Conservation (phyloP, 2,888 invertebrate genomes). For the Idaea dimidiata region DNA sequence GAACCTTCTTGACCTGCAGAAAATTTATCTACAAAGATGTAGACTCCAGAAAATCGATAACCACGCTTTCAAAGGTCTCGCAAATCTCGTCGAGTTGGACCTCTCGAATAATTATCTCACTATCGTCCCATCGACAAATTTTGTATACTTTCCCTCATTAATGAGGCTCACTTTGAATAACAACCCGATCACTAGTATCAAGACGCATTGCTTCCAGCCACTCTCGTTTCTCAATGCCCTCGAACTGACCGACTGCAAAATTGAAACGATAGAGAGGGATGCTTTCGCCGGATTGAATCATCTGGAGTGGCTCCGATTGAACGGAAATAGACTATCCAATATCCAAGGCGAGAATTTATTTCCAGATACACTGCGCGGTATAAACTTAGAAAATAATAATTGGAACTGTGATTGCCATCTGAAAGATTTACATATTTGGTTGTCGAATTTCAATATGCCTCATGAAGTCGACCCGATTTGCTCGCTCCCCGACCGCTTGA, state of each 20-base stretch:
- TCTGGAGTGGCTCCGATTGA: slow-evolving; percentile 91
- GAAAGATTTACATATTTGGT: slow-evolving; percentile 88
- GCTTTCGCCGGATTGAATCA: slow-evolving; percentile 91
- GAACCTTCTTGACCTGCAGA: slow-evolving; percentile 91
- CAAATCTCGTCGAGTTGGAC: slow-evolving; percentile 94
- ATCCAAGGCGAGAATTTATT: slow-evolving; percentile 86
- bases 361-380: slow-evolving; percentile 88
- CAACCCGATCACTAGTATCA: slow-evolving; percentile 89
- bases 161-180: slow-evolving; percentile 91
- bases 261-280: slow-evolving; percentile 87
- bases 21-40: slow-evolving; percentile 90
- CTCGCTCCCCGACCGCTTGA: slow-evolving; percentile 84
- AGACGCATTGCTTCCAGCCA: slow-evolving; percentile 86
- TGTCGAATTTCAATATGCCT: slow-evolving; percentile 87
- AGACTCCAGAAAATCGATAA: slow-evolving; percentile 88
- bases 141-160: slow-evolving; percentile 88
- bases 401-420: slow-evolving; percentile 94
- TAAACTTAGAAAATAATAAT: slow-evolving; percentile 91
- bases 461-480: slow-evolving; percentile 90
- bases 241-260: slow-evolving; percentile 90
- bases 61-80: slow-evolving; percentile 90
- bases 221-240: slow-evolving; percentile 88
- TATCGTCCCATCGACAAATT: slow-evolving; percentile 88
- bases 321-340: slow-evolving; percentile 89
- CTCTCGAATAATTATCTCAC: slow-evolving; percentile 90